Conservation (phyloP, 64 coral and sea anemone species). For the Montipora foliosa region DNA sequence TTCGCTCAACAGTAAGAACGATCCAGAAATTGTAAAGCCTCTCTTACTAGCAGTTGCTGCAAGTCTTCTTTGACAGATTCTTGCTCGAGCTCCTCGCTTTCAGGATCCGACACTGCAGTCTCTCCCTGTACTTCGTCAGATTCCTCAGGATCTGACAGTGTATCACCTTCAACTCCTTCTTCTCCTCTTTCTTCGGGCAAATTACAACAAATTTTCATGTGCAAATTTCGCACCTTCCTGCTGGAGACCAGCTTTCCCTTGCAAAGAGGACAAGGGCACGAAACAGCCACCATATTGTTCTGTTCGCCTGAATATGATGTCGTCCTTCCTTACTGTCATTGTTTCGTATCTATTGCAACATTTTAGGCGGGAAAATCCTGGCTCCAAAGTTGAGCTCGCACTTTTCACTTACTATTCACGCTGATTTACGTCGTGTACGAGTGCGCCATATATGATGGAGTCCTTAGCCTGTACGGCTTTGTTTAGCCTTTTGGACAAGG, state of each 20-base stretch:
- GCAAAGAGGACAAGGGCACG: slow-evolving; percentile 8
- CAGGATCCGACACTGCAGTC: neutral
- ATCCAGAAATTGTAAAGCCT: neutral
- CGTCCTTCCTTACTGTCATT: no score
- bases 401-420: neutral
- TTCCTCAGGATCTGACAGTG: no score
- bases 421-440: neutral
- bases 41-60: slow-evolving; percentile 21
- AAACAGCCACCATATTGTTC: neutral
- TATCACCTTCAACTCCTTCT: neutral
- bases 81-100: neutral
- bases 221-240: slow-evolving; percentile 14
- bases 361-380: slow-evolving; percentile 12
- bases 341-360: neutral
- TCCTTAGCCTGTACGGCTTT: neutral
- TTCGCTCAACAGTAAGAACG: slow-evolving; percentile 3
- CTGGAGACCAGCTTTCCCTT: slow-evolving; percentile 21
- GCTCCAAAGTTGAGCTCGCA: neutral
- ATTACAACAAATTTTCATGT: slow-evolving; percentile 18
- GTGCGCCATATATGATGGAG: neutral
- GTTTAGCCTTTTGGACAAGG: slow-evolving; percentile 9
- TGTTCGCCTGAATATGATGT: no score
- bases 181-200: neutral
- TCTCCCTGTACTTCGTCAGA: no score
- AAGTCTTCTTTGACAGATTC: slow-evolving; percentile 19